Evolutionary conservation across 2,113 vertebrate species (phyloP), one percentile per base, ranked within the genome.

Genomic region (Plotosus lineatus): DNA sequence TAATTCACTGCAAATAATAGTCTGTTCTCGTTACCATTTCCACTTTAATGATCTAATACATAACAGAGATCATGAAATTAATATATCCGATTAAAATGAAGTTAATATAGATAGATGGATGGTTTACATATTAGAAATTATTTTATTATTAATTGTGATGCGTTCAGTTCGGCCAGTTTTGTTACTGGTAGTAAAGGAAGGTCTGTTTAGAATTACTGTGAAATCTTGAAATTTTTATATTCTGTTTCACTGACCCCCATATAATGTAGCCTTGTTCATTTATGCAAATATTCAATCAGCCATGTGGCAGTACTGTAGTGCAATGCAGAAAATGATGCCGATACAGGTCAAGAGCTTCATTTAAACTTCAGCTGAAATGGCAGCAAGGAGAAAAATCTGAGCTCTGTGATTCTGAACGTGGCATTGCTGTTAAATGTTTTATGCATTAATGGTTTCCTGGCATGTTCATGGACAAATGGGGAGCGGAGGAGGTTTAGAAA

Each of bases 221-320:
- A 17, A 10, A 33, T 61, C 6, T 3, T 65, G 61, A 17, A 36
- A 19, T 14, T 48, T 28, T 44, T 2, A 28, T 19, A 72, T 19
- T 46, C 40, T 28, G 66, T 69, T 3, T 31, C 7, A 72, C 26
- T 72, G 68, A 1, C 7, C 26, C 3, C 15, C 50, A 26, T 31
- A 71, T 46, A 44, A 69, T 66, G 11, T 68, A 42, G 38, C n/a
- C n/a, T 17, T 50, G 44, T 26, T 72, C 44, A 48, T 71, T 9
- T 44, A 71, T 48, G 14, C 68, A 31, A 48, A 71, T 71, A 17
- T 71, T 15, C 68, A 72, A 48, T 72, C 69, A 72, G 8, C 46
- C 40, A 33, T 50, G 44, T 19, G 46, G 69, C 69, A 33, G 8
- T 19, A 51, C n/a, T n/a, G 50, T 26, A 48, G 44, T 1, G 8